Evolutionary conservation across 2,888 invertebrate species (phyloP).

Genomic region (Aspidiotus destructor): DNA sequence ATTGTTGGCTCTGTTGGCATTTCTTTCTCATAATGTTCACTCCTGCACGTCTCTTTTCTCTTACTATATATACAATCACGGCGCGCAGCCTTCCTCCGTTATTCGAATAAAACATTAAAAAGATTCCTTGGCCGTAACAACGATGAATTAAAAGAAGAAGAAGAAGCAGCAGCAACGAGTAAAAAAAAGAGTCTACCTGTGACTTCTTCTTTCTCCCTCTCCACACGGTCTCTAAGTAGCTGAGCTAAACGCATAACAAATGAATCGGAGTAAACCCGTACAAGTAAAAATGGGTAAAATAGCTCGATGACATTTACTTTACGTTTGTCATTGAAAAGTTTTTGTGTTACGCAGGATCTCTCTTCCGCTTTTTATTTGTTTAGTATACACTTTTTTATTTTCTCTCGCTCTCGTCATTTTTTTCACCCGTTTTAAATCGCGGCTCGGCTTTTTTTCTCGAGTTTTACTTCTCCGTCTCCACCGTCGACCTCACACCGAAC

Average conservation of each 20-base stretch:
- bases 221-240: neutral
- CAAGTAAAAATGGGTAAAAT: constrained; percentile 28
- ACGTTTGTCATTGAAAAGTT: constrained; percentile 29
- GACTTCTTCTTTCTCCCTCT: neutral
- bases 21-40: constrained; percentile 4
- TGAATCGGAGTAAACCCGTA: constrained; percentile 16
- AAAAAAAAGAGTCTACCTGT: constrained; percentile 7
- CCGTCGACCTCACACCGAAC: constrained; percentile 23
- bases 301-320: constrained; percentile 32
- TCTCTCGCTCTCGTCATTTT: neutral
- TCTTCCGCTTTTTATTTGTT: constrained; percentile 30
- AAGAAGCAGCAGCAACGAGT: constrained; percentile 1
- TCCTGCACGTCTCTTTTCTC: neutral
- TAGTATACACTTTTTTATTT: constrained; percentile 11
- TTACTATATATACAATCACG: neutral
- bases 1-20: constrained; percentile 1
- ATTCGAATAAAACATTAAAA: too few species aligned
- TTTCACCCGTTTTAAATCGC: neutral
- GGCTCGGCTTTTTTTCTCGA: constrained; percentile 10
- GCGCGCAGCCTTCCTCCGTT: too few species aligned
- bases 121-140: neutral
- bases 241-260: constrained; percentile 25
- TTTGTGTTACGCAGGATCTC: constrained; percentile 25
- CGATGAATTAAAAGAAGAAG: neutral
- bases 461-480: constrained; percentile 1